These are phyloP conservation scores for Corythornis madagascariensis DNA, from an alignment of 2,113 vertebrate genomes.

Conservation along the genomic window DNA sequence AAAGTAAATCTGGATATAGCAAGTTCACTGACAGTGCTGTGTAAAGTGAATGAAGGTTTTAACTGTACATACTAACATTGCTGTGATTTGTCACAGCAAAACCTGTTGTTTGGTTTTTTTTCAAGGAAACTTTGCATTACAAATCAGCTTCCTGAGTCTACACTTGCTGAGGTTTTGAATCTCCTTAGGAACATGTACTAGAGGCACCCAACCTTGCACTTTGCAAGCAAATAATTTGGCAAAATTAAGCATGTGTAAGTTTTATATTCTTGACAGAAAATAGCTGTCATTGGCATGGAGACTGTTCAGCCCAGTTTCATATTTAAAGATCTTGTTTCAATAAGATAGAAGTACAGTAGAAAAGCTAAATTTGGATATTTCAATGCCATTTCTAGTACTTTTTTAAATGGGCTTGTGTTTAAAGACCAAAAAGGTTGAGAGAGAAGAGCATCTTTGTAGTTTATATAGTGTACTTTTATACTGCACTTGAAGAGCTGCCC, in stretches of 20 bases:
- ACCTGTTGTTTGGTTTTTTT: background rate
- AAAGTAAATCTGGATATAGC: background rate
- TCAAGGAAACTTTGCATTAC: background rate
- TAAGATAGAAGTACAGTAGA: background rate
- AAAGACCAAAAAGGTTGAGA: background rate
- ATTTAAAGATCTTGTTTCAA: background rate
- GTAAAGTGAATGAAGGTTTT: background rate
- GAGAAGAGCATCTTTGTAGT: background rate
- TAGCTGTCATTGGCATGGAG: background rate
- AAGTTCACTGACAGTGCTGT: background rate
- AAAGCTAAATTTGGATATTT: background rate
- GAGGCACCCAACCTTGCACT: background rate
- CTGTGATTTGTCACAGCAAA: background rate
- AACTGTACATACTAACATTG: background rate
- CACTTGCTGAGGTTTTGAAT: background rate
- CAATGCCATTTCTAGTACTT: background rate
- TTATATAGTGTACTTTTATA: background rate
- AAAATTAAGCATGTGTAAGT: background rate
- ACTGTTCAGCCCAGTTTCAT: background rate
- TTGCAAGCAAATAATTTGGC: background rate
- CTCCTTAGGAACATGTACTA: background rate
- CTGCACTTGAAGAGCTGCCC: background rate
- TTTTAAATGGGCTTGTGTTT: background rate
- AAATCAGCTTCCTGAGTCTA: background rate
- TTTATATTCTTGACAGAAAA: background rate